Evolutionary conservation across 2,888 invertebrate species (phyloP), one percentile per base, ranked within the genome.

Genomic region (Acrobasis repandana): DNA sequence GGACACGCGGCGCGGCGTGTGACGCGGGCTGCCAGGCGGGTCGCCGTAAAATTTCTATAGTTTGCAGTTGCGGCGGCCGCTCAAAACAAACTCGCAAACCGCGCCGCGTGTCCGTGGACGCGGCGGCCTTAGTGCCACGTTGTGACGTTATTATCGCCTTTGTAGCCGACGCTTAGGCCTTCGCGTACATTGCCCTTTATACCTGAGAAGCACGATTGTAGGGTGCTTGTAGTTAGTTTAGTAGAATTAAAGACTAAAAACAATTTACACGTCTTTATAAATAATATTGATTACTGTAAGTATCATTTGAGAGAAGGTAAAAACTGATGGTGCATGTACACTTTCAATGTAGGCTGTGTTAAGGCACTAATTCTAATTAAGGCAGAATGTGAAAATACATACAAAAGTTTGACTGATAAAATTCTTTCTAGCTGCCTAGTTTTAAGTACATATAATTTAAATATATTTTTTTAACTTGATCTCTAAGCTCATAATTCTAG

Each of bases 361-460:
- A 80, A 79, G 77, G 78, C 88, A 89, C 89, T 88, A 88, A 83
- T 74, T 79, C 82, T 86, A 85, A 72, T 77, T 72, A 84, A 85
- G 82, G 82, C 82, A 54, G 38, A 36, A 38, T 72, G 63, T 73
- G 69, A 67, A 69, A 66, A 68, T 70, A 64, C 57, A 68, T 67
- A 73, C 67, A 66, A 65, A 61, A 65, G 61, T 47, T 47, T 46
- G 33, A 52, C 52, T 28, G 15, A 52, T 34, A 70, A 68, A 70
- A 64, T 71, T 65, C 69, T 64, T 66, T 68, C 73, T 81, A 83
- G 77, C 79, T 76, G 79, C 75, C 77, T 76, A 70, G 69, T 61
- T 43, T 67, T 67, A 64, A 68, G 61, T 69, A 62, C 66, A 14
- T 43, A 43, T 66, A 61, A 59, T 51, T 52, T 47, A 58, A 50